Percentiles rank a stretch among this genome's conserved stretches.
phyloP scores from a whole-genome alignment of 2,888 invertebrate species.

The Diarsia dahlii region DNA sequence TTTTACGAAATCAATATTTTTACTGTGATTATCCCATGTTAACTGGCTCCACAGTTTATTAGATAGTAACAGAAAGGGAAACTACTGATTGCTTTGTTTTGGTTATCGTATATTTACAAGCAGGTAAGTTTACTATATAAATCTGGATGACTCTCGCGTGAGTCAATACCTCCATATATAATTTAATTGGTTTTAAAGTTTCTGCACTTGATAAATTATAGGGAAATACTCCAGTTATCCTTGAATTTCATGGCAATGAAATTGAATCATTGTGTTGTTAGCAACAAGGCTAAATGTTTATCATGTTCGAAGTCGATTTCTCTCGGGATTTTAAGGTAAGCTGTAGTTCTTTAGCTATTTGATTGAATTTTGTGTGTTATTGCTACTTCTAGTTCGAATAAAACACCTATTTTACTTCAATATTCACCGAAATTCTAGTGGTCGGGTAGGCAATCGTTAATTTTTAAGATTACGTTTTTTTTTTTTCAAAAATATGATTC shows the following conservation, averaged over 20 bases:
- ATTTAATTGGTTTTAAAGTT: conserved; percentile 65
- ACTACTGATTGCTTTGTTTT: neutral
- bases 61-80: neutral
- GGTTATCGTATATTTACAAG: neutral
- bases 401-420: too few relatives aligned
- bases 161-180: conserved; percentile 4
- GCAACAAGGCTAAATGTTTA: conserved; percentile 3
- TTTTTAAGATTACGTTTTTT: neutral
- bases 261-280: conserved; percentile 4
- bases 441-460: neutral
- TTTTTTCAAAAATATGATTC: neutral
- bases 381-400: conserved; percentile 29
- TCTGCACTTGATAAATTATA: conserved; percentile 64
- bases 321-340: conserved; percentile 49
- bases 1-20: neutral
- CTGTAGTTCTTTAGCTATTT: conserved; percentile 45
- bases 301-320: conserved; percentile 7
- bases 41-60: neutral
- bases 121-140: conserved; percentile 15
- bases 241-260: conserved; percentile 18
- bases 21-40: neutral
- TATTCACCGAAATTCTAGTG: neutral
- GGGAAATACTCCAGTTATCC: conserved; percentile 12
- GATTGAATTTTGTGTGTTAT: conserved; percentile 4
- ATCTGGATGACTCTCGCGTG: neutral